Base-by-base conservation (phyloP, 2,797 vertebrate species). In the Moxostoma hubbsi region DNA sequence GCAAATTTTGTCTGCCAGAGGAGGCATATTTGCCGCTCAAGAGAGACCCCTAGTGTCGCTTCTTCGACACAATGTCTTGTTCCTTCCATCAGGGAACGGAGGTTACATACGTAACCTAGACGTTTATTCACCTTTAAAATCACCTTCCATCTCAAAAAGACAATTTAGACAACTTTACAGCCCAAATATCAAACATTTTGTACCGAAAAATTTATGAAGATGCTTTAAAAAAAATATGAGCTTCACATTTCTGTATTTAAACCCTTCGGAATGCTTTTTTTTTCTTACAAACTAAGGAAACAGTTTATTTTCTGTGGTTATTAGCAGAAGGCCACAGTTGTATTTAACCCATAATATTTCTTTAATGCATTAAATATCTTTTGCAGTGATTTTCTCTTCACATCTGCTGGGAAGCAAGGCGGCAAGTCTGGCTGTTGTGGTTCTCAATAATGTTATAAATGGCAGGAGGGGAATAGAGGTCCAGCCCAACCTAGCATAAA, bases 401-500 rank as follows among this genome's bases (percentile, higher is more conserved):
- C 43, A 36, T 10, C 12, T 10, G 47, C 9, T 57, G 70, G 36
- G 49, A 59, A 67, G 46, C 47, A 53, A 61, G 62, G 5, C 1
- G 24, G 24, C 46, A 5, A 65, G 4, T 36, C 36, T 36, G 49
- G 46, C 68, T 45, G 45, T 71, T 45, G 46, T 69, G 47, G 77
- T 76, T 53, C 16, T 63, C 36, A 36, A 36, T 4, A 36, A 36
- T 5, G 10, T 75, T 79, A 75, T 77, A 53, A 77, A 46, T 67
- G 18, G 45, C 15, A 74, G 43, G 50, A 70, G 54, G 24, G 13
- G 24, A 69, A 62, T 18, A 55, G 70, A 66, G 53, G 50, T 58
- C 11, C 10, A 73, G 54, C 51, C 53, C 50, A 16, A 46, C 45
- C 57, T 75, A 54, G 15, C 77, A 62, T 80, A 83, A 80, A 71